phyloP scores from a whole-genome alignment of 2,888 invertebrate genomes.

The Meliscaeva auricollis region DNA sequence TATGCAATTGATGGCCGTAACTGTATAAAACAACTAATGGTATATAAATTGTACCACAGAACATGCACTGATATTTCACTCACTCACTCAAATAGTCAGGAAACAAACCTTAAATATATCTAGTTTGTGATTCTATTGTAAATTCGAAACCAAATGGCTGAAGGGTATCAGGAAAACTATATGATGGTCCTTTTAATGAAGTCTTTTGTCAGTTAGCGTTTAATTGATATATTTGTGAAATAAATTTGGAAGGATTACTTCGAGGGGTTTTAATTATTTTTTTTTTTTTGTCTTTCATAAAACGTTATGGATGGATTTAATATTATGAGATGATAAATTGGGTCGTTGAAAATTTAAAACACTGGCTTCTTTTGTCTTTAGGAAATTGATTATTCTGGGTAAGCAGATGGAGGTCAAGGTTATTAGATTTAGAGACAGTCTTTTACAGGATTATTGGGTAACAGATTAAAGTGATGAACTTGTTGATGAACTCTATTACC shows the following conservation, averaged over 20 bases:
- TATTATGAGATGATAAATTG: too few species aligned
- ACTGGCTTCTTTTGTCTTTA: too few species aligned
- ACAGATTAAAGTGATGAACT: too few species aligned
- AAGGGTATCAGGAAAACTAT: background rate
- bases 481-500: too few species aligned
- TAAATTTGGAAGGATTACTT: background rate
- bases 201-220: background rate
- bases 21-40: background rate
- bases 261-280: too few species aligned
- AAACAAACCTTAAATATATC: background rate
- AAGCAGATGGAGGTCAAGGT: too few species aligned
- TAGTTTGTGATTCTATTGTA: background rate
- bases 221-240: background rate
- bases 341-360: too few species aligned
- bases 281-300: too few species aligned
- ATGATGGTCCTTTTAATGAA: conserved; percentile 6
- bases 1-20: conserved; percentile 20
- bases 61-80: conserved; percentile 31
- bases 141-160: background rate
- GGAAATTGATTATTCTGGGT: too few species aligned
- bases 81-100: background rate
- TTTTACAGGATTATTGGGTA: too few species aligned
- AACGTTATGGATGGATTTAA: too few species aligned
- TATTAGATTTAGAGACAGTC: too few species aligned
- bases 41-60: background rate